Evolutionary conservation across 2,797 vertebrate genomes (phyloP), one percentile per base, ranked within the genome.

Genomic region (Tapirus indicus): DNA sequence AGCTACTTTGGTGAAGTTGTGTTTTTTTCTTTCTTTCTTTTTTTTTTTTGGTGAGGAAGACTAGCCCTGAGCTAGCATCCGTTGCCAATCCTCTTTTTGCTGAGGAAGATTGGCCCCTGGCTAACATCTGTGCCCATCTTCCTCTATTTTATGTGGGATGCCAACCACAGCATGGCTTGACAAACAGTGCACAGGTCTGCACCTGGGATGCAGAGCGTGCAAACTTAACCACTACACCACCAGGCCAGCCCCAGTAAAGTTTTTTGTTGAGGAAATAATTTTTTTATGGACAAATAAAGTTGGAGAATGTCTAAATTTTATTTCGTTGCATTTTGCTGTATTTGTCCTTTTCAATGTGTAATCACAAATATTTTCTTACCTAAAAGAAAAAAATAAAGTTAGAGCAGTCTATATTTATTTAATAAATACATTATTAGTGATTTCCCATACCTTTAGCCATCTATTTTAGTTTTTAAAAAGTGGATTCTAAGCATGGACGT

Each of bases 351-450:
- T 95, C 68, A 68, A 83, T 32, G 32, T 23, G 4, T 77, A 80
- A 82, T 68, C 86, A 88, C 38, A 71, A 62, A 27, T 62, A 93
- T 29, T 92, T 4, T 77, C 32, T 83, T 97, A 66, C 6, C 27
- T 93, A 83, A 64, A 27, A 52, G 16, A 11, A 47, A 27, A 52
- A 52, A 11, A 47, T 95, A 80, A 72, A 74, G 21, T 66, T 82
- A 44, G 16, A 29, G 16, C 56, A 44, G 29, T 94, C 47, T 58
- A 23, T 75, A 54, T 72, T 54, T 54, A 29, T 71, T 89, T 94
- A 66, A 21, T 38, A 78, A 64, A 49, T 91, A 91, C 96, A 94
- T 60, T 90, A 92, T 5, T 75, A 27, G 12, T 64, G 52, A 71
- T 95, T 77, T 62, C 35, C 25, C 20, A 3, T 82, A n/a, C 20